Base-by-base conservation (phyloP, 2,888 invertebrate genomes). In the Aphodius sticticus region DNA sequence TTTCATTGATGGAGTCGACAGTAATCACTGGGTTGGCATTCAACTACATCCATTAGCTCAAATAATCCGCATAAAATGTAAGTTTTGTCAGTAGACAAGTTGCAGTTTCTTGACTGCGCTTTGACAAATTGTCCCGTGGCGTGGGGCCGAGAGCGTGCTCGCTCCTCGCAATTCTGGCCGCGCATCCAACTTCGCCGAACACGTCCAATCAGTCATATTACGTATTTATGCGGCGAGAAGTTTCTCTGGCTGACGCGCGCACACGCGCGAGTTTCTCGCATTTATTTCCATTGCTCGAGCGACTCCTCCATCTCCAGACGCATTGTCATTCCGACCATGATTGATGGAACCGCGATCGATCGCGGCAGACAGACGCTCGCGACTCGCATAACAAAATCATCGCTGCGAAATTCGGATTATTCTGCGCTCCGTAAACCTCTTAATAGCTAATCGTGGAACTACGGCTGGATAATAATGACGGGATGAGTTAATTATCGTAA, bases 281-380 rank as follows among this genome's bases (percentile, higher is more conserved):
- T 53, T 53, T 53, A 53, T 53, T 53, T 53, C 53, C 53, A 53
- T 53, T 53, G 53, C 53, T 5, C 3, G 53, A 2, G 53, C 53
- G 4, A 12, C 53, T 53, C 26, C 26, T 26, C 26, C 26, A 3
- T 26, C 26, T 53, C 53, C 53, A 53, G 53, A 53, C 53, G 53
- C 53, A 53, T 53, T 53, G 53, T 53, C 53, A 53, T 53, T 53
- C 53, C 53, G 53, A 53, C 53, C 53, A 53, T 53, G 53, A 53
- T 53, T 53, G 53, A 53, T 53, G 6, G 53, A 53, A 53, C 53
- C 12, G 53, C 53, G 53, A 53, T 53, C 53, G 53, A 53, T 53
- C 53, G 9, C 7, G 12, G 53, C 53, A 53, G 53, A 53, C 53
- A 53, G 53, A 53, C 53, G 53, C 53, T 53, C 53, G 53, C 53